Conservation (phyloP, 1,140 invertebrate genomes). For the Lutraria rhynchaena region DNA sequence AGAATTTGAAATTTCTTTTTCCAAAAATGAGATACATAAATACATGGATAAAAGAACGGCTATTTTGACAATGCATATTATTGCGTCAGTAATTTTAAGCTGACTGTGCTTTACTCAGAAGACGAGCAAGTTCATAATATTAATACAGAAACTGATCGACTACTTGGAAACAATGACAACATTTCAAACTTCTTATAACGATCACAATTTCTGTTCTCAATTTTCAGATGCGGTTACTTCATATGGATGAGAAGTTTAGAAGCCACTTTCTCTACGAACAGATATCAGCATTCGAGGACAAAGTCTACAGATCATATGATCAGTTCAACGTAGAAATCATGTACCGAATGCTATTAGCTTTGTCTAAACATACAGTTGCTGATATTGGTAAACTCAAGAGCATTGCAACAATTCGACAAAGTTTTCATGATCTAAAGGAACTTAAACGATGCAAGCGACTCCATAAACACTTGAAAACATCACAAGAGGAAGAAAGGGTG, state of each 20-base stretch:
- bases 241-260: slow-evolving; percentile 70
- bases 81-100: too few relatives aligned
- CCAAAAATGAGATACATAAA: too few relatives aligned
- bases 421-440: slow-evolving; percentile 65
- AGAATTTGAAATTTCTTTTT: too few relatives aligned
- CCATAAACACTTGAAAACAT: slow-evolving; percentile 33
- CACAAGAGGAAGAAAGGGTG: slow-evolving; percentile 62
- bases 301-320: slow-evolving; percentile 69
- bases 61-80: too few relatives aligned
- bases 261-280: slow-evolving; percentile 73
- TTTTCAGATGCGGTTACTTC: slow-evolving; percentile 69
- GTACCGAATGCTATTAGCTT: slow-evolving; percentile 65
- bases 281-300: slow-evolving; percentile 75
- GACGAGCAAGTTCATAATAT: too few relatives aligned
- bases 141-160: too few relatives aligned
- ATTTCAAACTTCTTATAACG: too few relatives aligned
- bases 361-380: slow-evolving; percentile 62
- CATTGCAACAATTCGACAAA: slow-evolving; percentile 64
- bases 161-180: too few relatives aligned
- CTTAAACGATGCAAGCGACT: slow-evolving; percentile 62
- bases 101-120: too few relatives aligned
- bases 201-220: too few relatives aligned
- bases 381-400: slow-evolving; percentile 68
- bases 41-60: too few relatives aligned
- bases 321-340: slow-evolving; percentile 72